phyloP scores from a whole-genome alignment of 2,113 vertebrate species.

The Muntiacus muntjak region DNA sequence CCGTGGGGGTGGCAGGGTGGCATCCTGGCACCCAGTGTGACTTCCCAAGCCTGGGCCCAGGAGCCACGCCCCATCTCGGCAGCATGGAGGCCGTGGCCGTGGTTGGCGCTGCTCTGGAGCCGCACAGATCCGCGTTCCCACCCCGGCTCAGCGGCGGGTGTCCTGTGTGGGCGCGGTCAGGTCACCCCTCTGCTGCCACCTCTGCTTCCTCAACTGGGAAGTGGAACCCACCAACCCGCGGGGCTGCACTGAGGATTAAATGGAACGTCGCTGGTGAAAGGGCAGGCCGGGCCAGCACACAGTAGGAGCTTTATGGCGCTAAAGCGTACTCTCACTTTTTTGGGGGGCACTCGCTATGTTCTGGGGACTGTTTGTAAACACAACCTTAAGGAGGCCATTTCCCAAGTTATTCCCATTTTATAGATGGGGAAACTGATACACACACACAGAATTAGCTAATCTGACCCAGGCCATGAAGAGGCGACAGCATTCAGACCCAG shows the following conservation, averaged over 20 bases:
- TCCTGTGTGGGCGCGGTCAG: neutral
- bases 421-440: neutral
- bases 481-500: neutral
- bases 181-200: neutral
- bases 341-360: neutral
- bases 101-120: rapidly evolving
- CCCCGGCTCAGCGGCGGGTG: rapidly evolving
- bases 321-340: neutral
- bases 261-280: neutral
- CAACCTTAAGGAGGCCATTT: neutral
- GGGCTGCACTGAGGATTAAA: neutral
- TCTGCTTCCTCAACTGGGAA: neutral
- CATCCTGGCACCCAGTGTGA: neutral
- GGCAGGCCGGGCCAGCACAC: neutral
- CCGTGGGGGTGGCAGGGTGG: rapidly evolving
- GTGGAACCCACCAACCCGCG: rapidly evolving
- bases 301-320: neutral
- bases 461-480: neutral
- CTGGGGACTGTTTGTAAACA: neutral
- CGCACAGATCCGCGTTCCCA: neutral
- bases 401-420: neutral
- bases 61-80: rapidly evolving
- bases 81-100: neutral
- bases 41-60: neutral
- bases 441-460: neutral